Conservation (phyloP, 2,797 vertebrate genomes). For the Scomberomorus guttatus region DNA sequence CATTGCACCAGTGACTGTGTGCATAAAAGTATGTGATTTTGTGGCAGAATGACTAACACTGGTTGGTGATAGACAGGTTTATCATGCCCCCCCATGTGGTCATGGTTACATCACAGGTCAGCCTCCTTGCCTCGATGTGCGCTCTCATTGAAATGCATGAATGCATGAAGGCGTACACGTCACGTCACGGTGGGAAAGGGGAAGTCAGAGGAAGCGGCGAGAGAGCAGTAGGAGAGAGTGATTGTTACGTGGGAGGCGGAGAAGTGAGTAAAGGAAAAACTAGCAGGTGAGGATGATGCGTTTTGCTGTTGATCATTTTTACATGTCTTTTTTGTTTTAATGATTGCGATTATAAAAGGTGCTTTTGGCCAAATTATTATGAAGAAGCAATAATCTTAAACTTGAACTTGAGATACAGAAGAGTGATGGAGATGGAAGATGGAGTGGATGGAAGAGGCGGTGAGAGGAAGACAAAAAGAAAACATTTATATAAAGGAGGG, state of each 20-base stretch:
- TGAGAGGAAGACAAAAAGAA: not conserved
- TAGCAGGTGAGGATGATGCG: conserved; percentile 22
- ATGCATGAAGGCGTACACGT: conserved; percentile 27
- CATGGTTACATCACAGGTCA: conserved; percentile 58
- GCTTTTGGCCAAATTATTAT: not conserved
- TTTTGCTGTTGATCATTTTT: not conserved
- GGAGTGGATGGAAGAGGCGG: not conserved
- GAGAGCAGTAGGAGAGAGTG: conserved; percentile 20
- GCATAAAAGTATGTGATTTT: conserved; percentile 22
- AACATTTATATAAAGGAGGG: not conserved
- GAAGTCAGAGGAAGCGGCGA: conserved; percentile 35
- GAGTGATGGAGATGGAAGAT: not conserved
- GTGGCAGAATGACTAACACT: conserved; percentile 37
- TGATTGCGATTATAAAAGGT: not conserved
- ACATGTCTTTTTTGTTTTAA: not conserved
- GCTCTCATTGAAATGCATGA: conserved; percentile 45
- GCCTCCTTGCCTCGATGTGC: conserved; percentile 25
- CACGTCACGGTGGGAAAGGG: conserved; percentile 31
- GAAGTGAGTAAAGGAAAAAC: conserved; percentile 12
- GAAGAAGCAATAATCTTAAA: not conserved
- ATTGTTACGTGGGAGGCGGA: not conserved
- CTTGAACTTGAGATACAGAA: conserved; percentile 3
- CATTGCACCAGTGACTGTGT: conserved; percentile 1
- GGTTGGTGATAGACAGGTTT: conserved; percentile 34
- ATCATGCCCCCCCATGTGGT: conserved; percentile 25